Percentiles rank a stretch among this genome's conserved stretches.
Evolutionary conservation across 2,888 invertebrate species (phyloP).

Genomic region (Drosophila tripunctata): DNA sequence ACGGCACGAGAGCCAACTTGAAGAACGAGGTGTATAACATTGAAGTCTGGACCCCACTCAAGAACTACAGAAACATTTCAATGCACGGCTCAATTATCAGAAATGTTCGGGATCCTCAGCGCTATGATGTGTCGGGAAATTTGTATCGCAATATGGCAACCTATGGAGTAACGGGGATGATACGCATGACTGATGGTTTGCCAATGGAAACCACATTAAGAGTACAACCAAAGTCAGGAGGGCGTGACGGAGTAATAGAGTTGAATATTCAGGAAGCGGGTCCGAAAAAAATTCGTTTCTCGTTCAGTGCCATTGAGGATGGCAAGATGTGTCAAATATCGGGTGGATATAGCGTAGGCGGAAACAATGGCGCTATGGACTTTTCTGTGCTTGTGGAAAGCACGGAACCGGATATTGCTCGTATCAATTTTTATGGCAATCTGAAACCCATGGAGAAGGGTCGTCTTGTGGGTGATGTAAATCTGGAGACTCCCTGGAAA

Average conservation of each 20-base stretch:
- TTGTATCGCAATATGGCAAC: constrained; percentile 84
- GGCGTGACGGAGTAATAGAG: constrained; percentile 82
- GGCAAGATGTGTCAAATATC: constrained; percentile 84
- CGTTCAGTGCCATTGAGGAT: constrained; percentile 83
- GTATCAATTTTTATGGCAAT: constrained; percentile 80
- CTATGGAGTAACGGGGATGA: constrained; percentile 84
- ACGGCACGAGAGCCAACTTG: constrained; percentile 78
- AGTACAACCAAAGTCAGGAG: constrained; percentile 84
- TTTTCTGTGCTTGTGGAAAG: constrained; percentile 82
- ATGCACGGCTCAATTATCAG: constrained; percentile 80
- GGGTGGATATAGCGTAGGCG: constrained; percentile 82
- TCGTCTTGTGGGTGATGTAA: constrained; percentile 68
- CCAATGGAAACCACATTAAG: constrained; percentile 84
- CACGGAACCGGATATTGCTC: constrained; percentile 79
- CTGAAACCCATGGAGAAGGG: constrained; percentile 60
- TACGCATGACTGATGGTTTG: constrained; percentile 82
- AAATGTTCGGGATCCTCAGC: constrained; percentile 54
- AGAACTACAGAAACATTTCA: constrained; percentile 82
- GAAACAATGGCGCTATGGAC: constrained; percentile 84
- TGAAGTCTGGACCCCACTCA: constrained; percentile 83
- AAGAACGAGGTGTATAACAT: constrained; percentile 81
- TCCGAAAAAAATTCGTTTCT: constrained; percentile 77
- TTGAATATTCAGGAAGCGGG: constrained; percentile 74
- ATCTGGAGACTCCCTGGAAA: constrained; percentile 82
- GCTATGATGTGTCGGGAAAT: constrained; percentile 83